phyloP scores from a whole-genome alignment of 2,113 vertebrate species.

The Halichoerus grypus region DNA sequence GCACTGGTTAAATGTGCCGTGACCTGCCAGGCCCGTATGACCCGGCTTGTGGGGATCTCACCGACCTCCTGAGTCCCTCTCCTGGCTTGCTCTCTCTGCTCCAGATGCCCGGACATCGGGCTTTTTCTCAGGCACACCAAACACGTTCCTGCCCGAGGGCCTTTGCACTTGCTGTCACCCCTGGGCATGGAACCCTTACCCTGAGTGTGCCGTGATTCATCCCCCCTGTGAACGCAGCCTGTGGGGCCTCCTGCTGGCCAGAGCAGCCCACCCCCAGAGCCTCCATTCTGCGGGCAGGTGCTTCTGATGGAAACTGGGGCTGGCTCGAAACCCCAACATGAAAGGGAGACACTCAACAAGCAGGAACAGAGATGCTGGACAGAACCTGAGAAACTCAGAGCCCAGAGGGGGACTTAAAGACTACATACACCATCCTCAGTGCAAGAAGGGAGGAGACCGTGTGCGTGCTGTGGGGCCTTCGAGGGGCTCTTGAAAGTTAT shows the following conservation, averaged over 20 bases:
- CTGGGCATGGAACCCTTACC: not conserved
- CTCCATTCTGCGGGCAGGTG: fast-evolving
- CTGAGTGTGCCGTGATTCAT: no score
- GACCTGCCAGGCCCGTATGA: not conserved
- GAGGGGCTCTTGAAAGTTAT: fast-evolving
- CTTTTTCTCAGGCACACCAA: not conserved
- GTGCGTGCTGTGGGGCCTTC: fast-evolving
- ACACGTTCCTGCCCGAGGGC: not conserved
- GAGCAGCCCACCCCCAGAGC: not conserved
- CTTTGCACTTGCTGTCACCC: not conserved
- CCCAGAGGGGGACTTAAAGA: not conserved
- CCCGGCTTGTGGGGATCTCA: fast-evolving
- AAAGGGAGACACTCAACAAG: not conserved
- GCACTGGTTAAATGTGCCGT: fast-evolving
- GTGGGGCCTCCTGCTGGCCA: fast-evolving
- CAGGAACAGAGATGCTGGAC: fast-evolving
- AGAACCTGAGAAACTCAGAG: not conserved
- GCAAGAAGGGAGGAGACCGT: fast-evolving
- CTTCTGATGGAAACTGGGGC: no score
- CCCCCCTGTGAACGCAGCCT: not conserved
- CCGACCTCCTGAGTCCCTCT: not conserved
- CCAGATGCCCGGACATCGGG: no score
- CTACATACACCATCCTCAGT: fast-evolving
- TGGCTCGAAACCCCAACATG: fast-evolving
- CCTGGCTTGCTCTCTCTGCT: fast-evolving